These are phyloP conservation scores for Tupaia tana DNA, from an alignment of 2,113 vertebrate species.

Conservation along the genomic window DNA sequence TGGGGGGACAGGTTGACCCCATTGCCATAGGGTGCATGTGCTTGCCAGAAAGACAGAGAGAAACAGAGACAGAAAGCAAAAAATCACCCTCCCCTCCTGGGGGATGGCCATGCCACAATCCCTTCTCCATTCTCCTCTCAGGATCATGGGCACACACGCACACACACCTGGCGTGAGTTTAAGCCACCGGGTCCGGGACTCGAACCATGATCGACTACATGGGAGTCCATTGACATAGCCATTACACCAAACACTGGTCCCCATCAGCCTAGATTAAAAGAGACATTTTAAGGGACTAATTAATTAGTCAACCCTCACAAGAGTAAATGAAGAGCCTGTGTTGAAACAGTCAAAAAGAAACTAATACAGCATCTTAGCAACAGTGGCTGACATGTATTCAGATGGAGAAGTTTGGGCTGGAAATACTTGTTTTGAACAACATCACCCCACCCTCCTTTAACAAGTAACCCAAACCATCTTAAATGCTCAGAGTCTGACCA, in stretches of 20 bases:
- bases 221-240: no score
- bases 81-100: no score
- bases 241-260: no score
- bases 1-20: background rate
- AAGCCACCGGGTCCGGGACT: no score
- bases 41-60: no score
- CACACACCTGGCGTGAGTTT: no score
- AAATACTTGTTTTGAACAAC: conserved; percentile 43
- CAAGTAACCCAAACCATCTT: conserved; percentile 51
- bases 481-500: background rate
- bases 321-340: conserved; percentile 19
- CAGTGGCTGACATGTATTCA: conserved; percentile 18
- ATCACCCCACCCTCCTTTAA: conserved; percentile 39
- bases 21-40: no score
- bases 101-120: no score
- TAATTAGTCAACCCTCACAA: conserved; percentile 45
- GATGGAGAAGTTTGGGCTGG: conserved; percentile 44
- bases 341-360: conserved; percentile 66
- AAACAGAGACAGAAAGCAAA: no score
- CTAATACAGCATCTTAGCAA: background rate
- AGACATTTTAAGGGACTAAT: conserved; percentile 49
- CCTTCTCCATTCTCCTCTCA: no score
- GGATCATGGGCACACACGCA: no score
- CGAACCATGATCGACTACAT: no score
- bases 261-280: conserved; percentile 34